A percentile compares a stretch with the other conserved stretches of the same genome.
phyloP scores from a whole-genome alignment of 2,113 vertebrate species.

The Anoura caudifer region DNA sequence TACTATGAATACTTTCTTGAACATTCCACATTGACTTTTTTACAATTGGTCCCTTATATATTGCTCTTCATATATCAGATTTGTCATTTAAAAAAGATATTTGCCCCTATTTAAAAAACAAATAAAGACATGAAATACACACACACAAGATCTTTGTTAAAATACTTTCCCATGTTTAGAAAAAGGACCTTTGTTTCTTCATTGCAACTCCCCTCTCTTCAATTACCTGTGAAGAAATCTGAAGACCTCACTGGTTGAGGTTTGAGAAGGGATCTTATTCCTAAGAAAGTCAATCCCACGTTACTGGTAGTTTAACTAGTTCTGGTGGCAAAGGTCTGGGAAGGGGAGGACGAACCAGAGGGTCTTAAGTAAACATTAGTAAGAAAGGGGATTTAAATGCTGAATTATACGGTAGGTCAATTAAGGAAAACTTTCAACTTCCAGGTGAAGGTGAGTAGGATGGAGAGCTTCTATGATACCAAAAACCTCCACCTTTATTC shows the following conservation, averaged over 20 bases:
- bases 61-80: not conserved
- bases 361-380: not conserved
- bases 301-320: not conserved
- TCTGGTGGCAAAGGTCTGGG: not conserved
- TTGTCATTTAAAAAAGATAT: not conserved
- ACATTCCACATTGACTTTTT: not conserved
- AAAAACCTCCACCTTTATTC: not conserved
- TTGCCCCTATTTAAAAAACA: not conserved
- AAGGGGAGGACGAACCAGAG: not conserved
- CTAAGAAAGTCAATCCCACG: not conserved
- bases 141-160: not conserved
- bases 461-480: not conserved
- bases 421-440: not conserved
- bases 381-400: not conserved
- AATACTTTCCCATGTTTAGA: not conserved
- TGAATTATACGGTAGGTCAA: not conserved
- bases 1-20: not conserved
- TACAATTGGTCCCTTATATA: not conserved
- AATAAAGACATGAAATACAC: no score
- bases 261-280: not conserved
- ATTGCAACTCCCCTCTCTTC: not conserved
- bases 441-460: not conserved
- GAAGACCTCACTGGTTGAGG: not conserved
- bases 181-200: not conserved
- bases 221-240: not conserved